Percentiles rank a stretch among this genome's conserved stretches.
phyloP scores from a whole-genome alignment of 2,888 invertebrate genomes.

The Allacma fusca region DNA sequence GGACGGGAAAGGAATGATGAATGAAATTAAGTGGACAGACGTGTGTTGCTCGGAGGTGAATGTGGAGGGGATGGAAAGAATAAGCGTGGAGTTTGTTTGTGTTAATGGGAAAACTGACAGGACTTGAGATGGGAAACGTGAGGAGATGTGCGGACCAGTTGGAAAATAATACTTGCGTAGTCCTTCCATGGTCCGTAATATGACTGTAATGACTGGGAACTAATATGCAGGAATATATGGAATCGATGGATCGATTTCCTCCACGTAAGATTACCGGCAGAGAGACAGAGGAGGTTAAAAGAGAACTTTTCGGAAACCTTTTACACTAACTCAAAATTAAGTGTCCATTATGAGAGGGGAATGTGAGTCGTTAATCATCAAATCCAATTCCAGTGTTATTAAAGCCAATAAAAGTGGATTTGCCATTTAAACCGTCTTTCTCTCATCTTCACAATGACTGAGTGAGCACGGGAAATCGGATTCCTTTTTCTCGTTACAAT shows the following conservation, averaged over 20 bases:
- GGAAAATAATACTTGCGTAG: not conserved
- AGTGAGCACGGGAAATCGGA: not conserved
- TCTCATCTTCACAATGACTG: not conserved
- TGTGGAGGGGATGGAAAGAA: not conserved
- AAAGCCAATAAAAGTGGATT: slow-evolving; percentile 40
- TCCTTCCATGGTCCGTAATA: not conserved
- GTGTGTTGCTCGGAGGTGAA: no score
- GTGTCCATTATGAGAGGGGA: slow-evolving; percentile 1
- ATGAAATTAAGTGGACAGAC: no score
- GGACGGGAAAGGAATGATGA: no score
- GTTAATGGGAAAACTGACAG: slow-evolving; percentile 19
- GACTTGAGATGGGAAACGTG: slow-evolving; percentile 24
- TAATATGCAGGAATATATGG: not conserved
- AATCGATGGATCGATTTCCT: not conserved
- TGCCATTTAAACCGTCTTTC: slow-evolving; percentile 16
- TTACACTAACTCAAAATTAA: not conserved
- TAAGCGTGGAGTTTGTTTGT: slow-evolving; percentile 7
- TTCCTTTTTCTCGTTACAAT: not conserved
- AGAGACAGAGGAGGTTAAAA: not conserved
- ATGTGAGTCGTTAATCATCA: not conserved
- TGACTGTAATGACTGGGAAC: not conserved
- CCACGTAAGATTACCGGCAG: not conserved
- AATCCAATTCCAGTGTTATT: not conserved
- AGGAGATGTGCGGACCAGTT: not conserved
- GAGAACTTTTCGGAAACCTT: not conserved